These are phyloP conservation scores for Halcyon malimbica DNA, from an alignment of 2,113 vertebrate species.

Conservation along the genomic window DNA sequence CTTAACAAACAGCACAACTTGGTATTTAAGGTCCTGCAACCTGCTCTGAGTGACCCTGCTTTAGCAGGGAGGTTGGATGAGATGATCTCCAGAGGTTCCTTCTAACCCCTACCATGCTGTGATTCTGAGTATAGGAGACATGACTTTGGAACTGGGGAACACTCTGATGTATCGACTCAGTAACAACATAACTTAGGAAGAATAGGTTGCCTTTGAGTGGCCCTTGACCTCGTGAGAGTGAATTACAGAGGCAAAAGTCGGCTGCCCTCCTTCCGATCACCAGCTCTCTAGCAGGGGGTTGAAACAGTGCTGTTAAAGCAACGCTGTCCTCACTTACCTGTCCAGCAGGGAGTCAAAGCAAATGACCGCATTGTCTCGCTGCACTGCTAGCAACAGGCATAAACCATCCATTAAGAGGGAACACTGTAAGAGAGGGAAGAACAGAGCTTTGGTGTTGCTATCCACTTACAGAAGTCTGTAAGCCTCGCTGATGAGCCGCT, in stretches of 20 bases:
- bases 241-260: neutral
- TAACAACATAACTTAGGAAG: neutral
- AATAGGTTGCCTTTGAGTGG: neutral
- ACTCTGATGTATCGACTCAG: neutral
- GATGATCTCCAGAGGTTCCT: neutral
- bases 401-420: conserved; percentile 21
- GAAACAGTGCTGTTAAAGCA: neutral
- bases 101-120: neutral
- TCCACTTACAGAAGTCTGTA: neutral
- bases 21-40: neutral
- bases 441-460: neutral
- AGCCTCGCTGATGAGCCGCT: neutral
- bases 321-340: conserved; percentile 47
- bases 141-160: neutral
- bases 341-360: conserved; percentile 65
- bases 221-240: neutral
- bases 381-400: conserved; percentile 73
- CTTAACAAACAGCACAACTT: neutral
- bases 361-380: conserved; percentile 50
- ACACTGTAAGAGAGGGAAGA: conserved; percentile 42
- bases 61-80: neutral
- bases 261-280: neutral
- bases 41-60: neutral
- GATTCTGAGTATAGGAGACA: neutral
- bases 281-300: neutral